phyloP scores from a whole-genome alignment of 2,888 invertebrate species.

The Megalurothrips usitatus region DNA sequence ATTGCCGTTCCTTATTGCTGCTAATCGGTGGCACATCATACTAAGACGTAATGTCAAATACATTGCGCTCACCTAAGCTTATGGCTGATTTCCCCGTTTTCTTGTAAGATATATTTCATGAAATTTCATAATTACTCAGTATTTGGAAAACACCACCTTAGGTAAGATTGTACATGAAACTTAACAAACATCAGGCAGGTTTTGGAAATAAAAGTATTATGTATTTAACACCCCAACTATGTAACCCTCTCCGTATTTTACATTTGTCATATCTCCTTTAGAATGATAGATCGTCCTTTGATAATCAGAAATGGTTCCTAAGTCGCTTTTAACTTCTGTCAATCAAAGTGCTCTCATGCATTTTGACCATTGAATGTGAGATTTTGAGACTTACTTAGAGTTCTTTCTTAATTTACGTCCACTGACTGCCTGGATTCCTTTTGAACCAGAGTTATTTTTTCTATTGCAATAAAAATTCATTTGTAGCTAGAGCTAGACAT shows the following conservation, averaged over 20 bases:
- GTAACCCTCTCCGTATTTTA: background rate
- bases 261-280: background rate
- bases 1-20: too few species aligned
- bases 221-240: slow-evolving; percentile 2
- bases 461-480: background rate
- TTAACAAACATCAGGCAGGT: background rate
- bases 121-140: slow-evolving; percentile 38
- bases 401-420: background rate
- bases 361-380: slow-evolving; percentile 5
- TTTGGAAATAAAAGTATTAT: background rate
- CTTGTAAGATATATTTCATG: slow-evolving; percentile 35
- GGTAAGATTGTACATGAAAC: slow-evolving; percentile 8
- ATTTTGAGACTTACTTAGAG: background rate
- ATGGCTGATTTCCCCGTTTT: background rate
- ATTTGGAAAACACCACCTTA: slow-evolving; percentile 26
- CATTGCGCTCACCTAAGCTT: too few species aligned
- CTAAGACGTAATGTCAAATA: too few species aligned
- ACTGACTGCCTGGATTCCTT: background rate
- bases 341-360: background rate
- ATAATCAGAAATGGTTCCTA: background rate
- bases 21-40: too few species aligned
- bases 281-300: background rate
- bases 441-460: background rate
- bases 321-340: slow-evolving; percentile 14
- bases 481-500: slow-evolving; percentile 23